phyloP scores from a whole-genome alignment of 23 tunicate genomes.

The Diplosoma virens region DNA sequence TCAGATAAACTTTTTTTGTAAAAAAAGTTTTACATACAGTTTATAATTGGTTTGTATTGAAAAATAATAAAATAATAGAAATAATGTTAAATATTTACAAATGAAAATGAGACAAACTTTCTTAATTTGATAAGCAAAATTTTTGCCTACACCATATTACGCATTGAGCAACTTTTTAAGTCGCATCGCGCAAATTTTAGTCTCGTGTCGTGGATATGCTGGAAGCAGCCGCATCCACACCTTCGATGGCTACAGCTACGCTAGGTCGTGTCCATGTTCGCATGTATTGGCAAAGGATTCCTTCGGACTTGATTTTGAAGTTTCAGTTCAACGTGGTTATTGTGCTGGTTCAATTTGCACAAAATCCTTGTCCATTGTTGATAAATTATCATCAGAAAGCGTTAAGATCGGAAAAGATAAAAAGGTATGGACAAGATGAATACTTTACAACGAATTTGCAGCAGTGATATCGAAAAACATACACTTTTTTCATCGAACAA shows the following conservation, averaged over 20 bases:
- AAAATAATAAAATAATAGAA: too few species aligned
- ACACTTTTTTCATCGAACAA: too few species aligned
- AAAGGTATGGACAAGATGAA: conserved; percentile 4
- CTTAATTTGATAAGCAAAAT: too few species aligned
- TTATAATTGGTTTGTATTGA: too few species aligned
- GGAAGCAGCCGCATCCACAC: conserved; percentile 83
- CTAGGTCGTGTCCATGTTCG: conserved; percentile 89
- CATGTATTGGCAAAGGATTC: conserved; percentile 81
- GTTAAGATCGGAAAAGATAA: conserved; percentile 29
- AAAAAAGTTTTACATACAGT: too few species aligned
- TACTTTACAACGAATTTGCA: too few species aligned
- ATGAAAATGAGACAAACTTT: too few species aligned
- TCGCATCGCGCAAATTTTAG: conserved; percentile 41
- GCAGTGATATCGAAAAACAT: too few species aligned
- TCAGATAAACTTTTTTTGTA: too few species aligned
- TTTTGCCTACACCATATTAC: too few species aligned
- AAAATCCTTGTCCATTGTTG: conserved; percentile 51
- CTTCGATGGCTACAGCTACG: conserved; percentile 80
- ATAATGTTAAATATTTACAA: too few species aligned
- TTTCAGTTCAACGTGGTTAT: conserved; percentile 59
- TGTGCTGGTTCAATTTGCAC: conserved; percentile 77
- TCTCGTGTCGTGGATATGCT: conserved; percentile 86
- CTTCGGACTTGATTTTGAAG: conserved; percentile 83
- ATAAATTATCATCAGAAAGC: conserved; percentile 31
- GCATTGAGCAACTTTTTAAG: too few species aligned